Percentiles rank a stretch among this genome's conserved stretches.
These are phyloP conservation scores for Microcebus tavaratra DNA, from an alignment of 2,113 vertebrate genomes.

Conservation along the genomic window DNA sequence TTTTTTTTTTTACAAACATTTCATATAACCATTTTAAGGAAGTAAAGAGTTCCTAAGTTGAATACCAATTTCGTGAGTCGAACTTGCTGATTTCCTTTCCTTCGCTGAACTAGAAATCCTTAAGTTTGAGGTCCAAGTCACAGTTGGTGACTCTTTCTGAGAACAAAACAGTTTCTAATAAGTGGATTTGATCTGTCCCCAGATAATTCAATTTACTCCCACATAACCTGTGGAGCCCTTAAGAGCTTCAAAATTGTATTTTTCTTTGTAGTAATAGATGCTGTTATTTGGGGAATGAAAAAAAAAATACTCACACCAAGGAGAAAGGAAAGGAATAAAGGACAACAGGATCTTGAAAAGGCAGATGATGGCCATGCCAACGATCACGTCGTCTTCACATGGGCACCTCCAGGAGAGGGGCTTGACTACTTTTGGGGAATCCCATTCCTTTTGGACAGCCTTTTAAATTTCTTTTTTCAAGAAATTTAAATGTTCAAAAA, in stretches of 20 bases:
- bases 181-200: neutral
- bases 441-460: neutral
- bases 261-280: conserved; percentile 3
- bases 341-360: neutral
- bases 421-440: neutral
- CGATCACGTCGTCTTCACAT: neutral
- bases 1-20: neutral
- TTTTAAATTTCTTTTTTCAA: neutral
- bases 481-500: neutral
- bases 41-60: neutral
- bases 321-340: neutral
- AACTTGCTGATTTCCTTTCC: neutral
- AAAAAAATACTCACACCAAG: neutral
- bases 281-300: neutral
- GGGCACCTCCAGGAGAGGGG: neutral
- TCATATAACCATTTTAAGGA: neutral
- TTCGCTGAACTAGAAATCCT: neutral
- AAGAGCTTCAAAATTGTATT: neutral
- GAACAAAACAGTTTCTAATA: neutral
- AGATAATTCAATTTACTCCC: neutral
- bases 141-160: neutral
- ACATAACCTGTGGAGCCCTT: neutral
- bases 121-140: neutral
- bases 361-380: neutral
- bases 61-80: neutral